Percentiles rank a stretch among this genome's conserved stretches.
Conservation (phyloP, 1,140 invertebrate genomes). For the Calephelis virginiensis region DNA sequence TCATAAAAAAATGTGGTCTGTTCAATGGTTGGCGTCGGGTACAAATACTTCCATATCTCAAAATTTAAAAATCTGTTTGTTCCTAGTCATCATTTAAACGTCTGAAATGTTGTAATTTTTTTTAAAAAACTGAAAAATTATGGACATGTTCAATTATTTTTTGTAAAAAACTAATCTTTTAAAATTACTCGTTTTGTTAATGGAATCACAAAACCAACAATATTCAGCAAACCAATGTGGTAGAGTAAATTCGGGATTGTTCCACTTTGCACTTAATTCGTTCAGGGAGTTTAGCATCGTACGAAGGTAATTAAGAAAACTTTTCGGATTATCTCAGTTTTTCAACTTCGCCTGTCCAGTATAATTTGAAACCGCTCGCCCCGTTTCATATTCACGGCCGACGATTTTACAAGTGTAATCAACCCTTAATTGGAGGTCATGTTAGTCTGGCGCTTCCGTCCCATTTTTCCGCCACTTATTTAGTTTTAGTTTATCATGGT, state of each 20-base stretch:
- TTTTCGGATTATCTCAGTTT: slow-evolving; percentile 72
- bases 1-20: too few relatives aligned
- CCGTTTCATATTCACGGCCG: slow-evolving; percentile 28
- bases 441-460: slow-evolving; percentile 39
- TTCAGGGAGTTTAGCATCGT: slow-evolving; percentile 63
- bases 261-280: slow-evolving; percentile 58
- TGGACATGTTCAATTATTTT: too few relatives aligned
- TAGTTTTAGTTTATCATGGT: slow-evolving; percentile 65
- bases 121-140: too few relatives aligned
- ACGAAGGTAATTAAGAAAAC: slow-evolving; percentile 71
- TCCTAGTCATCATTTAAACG: too few relatives aligned
- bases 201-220: too few relatives aligned
- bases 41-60: too few relatives aligned
- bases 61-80: too few relatives aligned
- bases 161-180: too few relatives aligned
- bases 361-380: slow-evolving; percentile 35
- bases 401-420: slow-evolving; percentile 23
- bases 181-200: too few relatives aligned
- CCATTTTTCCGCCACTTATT: slow-evolving; percentile 71
- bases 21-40: too few relatives aligned
- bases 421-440: slow-evolving; percentile 39
- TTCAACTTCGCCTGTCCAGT: slow-evolving; percentile 49
- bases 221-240: slow-evolving; percentile 17
- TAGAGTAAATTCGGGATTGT: slow-evolving; percentile 32
- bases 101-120: too few relatives aligned